These are phyloP conservation scores for Globia sparganii DNA, from an alignment of 2,888 invertebrate genomes.

Conservation along the genomic window DNA sequence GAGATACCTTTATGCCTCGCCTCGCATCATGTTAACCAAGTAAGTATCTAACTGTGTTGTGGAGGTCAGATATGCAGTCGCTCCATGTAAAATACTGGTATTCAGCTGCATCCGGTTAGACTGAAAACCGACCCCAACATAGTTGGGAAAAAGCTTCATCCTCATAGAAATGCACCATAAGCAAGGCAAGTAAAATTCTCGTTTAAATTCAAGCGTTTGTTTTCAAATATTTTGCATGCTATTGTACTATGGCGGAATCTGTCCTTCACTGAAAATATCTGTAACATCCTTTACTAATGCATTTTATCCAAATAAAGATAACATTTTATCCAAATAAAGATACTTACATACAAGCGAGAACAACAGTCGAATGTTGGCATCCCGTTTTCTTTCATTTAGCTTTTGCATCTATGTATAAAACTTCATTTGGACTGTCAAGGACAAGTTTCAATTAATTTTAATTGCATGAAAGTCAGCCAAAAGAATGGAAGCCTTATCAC, in stretches of 20 bases:
- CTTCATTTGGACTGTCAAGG: background rate
- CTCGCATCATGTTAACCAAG: no score
- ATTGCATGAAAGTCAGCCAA: slow-evolving; percentile 13
- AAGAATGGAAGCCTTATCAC: slow-evolving; percentile 50
- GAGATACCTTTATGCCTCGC: no score
- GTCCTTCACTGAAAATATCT: background rate
- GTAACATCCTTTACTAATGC: no score
- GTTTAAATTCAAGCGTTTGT: background rate
- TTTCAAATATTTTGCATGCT: background rate
- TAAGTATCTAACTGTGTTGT: no score
- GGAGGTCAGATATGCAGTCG: no score
- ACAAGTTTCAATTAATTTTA: background rate
- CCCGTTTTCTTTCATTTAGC: background rate
- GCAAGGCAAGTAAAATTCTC: background rate
- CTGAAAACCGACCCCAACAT: background rate
- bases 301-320: background rate
- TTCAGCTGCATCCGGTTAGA: background rate
- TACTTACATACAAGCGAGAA: background rate
- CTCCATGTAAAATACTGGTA: no score
- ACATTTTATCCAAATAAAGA: background rate
- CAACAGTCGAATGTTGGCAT: background rate
- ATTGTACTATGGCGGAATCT: background rate
- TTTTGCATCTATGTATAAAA: background rate
- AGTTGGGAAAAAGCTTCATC: background rate
- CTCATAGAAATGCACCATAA: background rate